These are phyloP conservation scores for Ophion ventricosus DNA, from an alignment of 2,888 invertebrate genomes.

Conservation along the genomic window DNA sequence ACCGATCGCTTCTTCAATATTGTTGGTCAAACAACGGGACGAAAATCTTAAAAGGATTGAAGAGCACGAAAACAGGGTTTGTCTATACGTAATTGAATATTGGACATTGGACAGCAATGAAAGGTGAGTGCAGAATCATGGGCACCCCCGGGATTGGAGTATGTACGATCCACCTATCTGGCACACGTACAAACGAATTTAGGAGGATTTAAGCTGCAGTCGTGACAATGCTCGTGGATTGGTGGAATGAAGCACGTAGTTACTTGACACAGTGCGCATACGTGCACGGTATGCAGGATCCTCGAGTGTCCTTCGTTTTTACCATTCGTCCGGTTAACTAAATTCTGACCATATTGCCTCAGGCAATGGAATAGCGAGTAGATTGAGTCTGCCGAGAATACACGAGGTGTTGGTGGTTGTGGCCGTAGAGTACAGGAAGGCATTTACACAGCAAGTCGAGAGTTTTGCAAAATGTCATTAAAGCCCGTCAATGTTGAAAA, in stretches of 20 bases:
- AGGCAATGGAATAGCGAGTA: slow-evolving; percentile 27
- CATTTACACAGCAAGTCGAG: neutral
- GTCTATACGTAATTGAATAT: neutral
- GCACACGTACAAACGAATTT: slow-evolving; percentile 42
- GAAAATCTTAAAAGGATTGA: neutral
- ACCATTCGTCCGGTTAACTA: slow-evolving; percentile 75
- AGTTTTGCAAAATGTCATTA: neutral
- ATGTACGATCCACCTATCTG: slow-evolving; percentile 10
- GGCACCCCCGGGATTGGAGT: neutral
- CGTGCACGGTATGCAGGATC: slow-evolving; percentile 21
- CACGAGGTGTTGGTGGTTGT: neutral
- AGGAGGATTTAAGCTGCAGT: slow-evolving; percentile 66
- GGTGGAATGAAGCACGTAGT: slow-evolving; percentile 69
- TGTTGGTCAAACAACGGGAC: slow-evolving; percentile 1
- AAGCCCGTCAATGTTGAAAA: neutral
- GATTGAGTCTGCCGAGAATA: slow-evolving; percentile 3
- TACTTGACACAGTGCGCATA: slow-evolving; percentile 45
- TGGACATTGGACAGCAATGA: neutral
- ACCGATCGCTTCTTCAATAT: slow-evolving; percentile 14
- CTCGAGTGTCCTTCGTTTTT: slow-evolving; percentile 74
- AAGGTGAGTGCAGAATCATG: neutral
- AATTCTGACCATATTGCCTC: slow-evolving; percentile 73
- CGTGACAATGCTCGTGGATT: slow-evolving; percentile 71
- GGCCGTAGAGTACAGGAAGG: neutral
- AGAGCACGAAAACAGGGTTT: neutral